phyloP scores from a whole-genome alignment of 2,888 invertebrate genomes.

The Stegophylla sp. region DNA sequence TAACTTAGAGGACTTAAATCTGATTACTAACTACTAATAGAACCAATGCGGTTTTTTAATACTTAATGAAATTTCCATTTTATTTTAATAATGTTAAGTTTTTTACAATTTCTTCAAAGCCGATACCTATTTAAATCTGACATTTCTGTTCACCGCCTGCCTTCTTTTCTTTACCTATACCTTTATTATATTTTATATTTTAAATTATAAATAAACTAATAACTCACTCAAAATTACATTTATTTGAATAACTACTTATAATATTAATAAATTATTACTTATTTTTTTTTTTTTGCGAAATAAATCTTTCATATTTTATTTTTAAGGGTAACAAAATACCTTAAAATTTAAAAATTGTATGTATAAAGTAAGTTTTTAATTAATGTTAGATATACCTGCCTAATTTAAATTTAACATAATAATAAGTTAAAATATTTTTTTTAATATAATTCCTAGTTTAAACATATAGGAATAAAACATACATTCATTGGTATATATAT shows the following conservation, averaged over 20 bases:
- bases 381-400: too few species aligned
- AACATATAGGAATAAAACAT: background rate
- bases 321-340: background rate
- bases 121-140: background rate
- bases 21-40: too few species aligned
- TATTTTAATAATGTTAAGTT: background rate
- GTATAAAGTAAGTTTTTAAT: background rate
- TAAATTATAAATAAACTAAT: background rate
- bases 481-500: background rate
- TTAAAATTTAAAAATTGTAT: background rate
- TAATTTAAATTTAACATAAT: background rate
- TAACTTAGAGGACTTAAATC: too few species aligned
- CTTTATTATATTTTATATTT: background rate
- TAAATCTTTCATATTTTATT: slow-evolving; percentile 6
- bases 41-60: background rate
- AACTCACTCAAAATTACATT: background rate
- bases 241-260: slow-evolving; percentile 15
- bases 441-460: background rate
- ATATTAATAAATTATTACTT: slow-evolving; percentile 30
- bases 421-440: slow-evolving; percentile 4
- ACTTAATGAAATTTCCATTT: background rate
- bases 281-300: slow-evolving; percentile 8
- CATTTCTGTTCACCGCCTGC: background rate
- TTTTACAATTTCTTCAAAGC: background rate
- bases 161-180: background rate